phyloP scores from a whole-genome alignment of 2,797 vertebrate genomes.

The Notolabrus celidotus region DNA sequence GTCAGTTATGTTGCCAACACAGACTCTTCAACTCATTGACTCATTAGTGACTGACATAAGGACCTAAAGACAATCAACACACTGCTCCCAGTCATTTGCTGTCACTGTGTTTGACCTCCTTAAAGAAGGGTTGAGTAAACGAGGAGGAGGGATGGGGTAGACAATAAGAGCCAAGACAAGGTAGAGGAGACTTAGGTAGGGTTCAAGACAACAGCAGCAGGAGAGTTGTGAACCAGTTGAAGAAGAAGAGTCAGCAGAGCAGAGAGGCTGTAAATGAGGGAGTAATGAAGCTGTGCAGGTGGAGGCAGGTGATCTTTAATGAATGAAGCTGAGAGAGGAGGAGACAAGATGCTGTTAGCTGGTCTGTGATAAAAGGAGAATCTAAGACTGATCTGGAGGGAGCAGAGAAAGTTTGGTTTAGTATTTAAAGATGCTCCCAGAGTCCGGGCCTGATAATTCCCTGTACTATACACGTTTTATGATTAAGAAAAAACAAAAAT shows the following conservation, averaged over 20 bases:
- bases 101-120: conserved; percentile 38
- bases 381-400: conserved; percentile 32
- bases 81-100: conserved; percentile 65
- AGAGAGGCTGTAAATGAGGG: conserved; percentile 77
- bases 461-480: too few species aligned
- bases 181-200: conserved; percentile 56
- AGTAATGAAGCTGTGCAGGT: conserved; percentile 81
- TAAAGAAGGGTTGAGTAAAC: conserved; percentile 64
- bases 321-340: conserved; percentile 70
- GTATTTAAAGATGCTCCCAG: conserved; percentile 53
- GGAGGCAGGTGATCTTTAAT: conserved; percentile 83
- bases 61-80: conserved; percentile 76
- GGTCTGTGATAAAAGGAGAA: conserved; percentile 54
- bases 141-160: conserved; percentile 20
- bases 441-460: not conserved
- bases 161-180: conserved; percentile 31
- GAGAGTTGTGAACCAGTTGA: conserved; percentile 52
- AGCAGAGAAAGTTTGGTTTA: conserved; percentile 26
- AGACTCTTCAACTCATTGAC: conserved; percentile 70
- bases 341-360: conserved; percentile 40
- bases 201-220: conserved; percentile 48
- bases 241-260: conserved; percentile 77
- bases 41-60: conserved; percentile 78
- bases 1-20: conserved; percentile 44
- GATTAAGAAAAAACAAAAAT: too few species aligned